Percentiles rank a stretch among this genome's conserved stretches.
Conservation (phyloP, 2,113 vertebrate species). For the Centropus bengalensis region DNA sequence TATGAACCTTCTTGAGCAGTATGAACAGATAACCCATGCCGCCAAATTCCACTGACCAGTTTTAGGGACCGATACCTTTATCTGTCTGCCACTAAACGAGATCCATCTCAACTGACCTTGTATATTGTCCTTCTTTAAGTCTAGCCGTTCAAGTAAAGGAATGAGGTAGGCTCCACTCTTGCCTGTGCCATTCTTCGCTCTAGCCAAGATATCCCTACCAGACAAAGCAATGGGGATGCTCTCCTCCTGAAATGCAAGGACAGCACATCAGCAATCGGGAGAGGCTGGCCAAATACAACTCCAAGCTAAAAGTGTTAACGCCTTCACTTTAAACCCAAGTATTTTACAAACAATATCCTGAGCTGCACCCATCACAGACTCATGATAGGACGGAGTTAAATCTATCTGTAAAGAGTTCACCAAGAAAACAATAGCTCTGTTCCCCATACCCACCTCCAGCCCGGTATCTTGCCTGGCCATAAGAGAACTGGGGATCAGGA, state of each 20-base stretch:
- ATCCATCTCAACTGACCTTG: conserved; percentile 84
- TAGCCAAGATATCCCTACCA: conserved; percentile 98
- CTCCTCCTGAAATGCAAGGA: conserved; percentile 87
- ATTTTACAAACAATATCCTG: not conserved
- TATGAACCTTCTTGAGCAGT: not conserved
- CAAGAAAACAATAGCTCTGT: not conserved
- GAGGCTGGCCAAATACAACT: not conserved
- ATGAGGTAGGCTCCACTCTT: conserved; percentile 99
- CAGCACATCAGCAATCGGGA: not conserved
- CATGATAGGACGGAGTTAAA: not conserved
- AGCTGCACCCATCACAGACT: not conserved
- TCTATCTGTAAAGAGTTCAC: not conserved
- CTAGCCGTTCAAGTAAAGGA: conserved; percentile 99
- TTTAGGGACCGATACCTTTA: not conserved
- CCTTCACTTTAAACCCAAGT: accelerated
- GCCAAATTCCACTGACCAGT: no score
- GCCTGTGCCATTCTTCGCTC: conserved; percentile 99
- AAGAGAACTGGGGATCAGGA: not conserved
- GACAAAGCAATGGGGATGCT: conserved; percentile 99
- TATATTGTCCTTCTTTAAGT: conserved; percentile 99
- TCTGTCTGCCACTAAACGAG: not conserved
- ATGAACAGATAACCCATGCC: not conserved
- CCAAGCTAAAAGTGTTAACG: not conserved
- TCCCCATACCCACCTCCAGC: not conserved
- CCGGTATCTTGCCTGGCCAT: not conserved